These are phyloP conservation scores for Acropora yongei DNA, from an alignment of 64 coral and sea anemone species.

Conservation along the genomic window DNA sequence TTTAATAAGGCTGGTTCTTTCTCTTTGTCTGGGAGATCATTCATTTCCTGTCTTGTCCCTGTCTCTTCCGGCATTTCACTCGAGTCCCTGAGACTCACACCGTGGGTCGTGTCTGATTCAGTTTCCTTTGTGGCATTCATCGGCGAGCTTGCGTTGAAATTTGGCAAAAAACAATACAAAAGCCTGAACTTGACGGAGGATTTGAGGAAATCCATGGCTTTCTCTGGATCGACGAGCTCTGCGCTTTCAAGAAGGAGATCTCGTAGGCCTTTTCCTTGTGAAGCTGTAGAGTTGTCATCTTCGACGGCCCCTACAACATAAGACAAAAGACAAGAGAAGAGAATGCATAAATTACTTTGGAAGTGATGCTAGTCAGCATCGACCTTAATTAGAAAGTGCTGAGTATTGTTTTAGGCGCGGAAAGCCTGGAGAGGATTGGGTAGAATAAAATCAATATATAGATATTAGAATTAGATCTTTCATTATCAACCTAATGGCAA, in stretches of 20 bases:
- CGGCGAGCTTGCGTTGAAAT: neutral
- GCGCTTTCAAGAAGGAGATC: neutral
- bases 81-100: neutral
- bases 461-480: no score
- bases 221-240: neutral
- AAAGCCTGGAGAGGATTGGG: no score
- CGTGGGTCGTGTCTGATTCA: neutral
- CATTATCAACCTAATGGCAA: no score
- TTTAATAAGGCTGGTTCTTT: no score
- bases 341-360: no score
- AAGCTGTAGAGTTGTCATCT: neutral
- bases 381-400: no score
- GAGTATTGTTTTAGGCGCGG: no score
- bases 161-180: neutral
- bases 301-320: neutral
- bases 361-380: no score
- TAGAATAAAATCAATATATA: no score
- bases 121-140: neutral
- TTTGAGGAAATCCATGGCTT: neutral
- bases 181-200: neutral
- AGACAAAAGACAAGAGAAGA: neutral
- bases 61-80: neutral
- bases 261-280: slow-evolving; percentile 1
- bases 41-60: neutral
- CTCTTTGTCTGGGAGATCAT: neutral